Conservation (phyloP, 2,888 invertebrate species). For the Biston betularia region DNA sequence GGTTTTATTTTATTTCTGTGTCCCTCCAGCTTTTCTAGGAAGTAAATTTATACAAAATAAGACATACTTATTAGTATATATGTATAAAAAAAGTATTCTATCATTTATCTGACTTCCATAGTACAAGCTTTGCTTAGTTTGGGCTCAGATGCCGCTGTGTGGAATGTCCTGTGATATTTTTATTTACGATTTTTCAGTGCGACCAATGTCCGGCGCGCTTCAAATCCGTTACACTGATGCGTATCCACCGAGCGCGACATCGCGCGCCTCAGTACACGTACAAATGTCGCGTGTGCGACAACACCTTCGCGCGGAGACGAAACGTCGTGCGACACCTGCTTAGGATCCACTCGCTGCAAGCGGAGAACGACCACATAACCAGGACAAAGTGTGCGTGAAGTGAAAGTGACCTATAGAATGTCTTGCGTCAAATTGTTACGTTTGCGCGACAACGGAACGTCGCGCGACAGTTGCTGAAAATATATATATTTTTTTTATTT, state of each 20-base stretch:
- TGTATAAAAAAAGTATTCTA: no score
- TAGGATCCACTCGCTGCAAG: slow-evolving; percentile 63
- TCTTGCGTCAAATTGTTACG: background rate
- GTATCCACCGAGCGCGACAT: slow-evolving; percentile 70
- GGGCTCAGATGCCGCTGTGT: no score
- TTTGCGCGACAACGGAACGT: background rate
- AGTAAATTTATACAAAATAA: no score
- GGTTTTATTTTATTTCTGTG: no score
- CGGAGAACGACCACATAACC: slow-evolving; percentile 59
- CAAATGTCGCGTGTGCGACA: slow-evolving; percentile 61
- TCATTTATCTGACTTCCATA: no score
- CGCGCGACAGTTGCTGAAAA: background rate
- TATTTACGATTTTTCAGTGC: no score
- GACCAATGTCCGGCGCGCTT: slow-evolving; percentile 70
- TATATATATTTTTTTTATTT: no score
- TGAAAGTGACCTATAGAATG: background rate
- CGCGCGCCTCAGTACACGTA: slow-evolving; percentile 65
- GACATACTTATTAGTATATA: no score
- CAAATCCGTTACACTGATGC: slow-evolving; percentile 74
- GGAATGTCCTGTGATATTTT: no score
- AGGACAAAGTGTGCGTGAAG: slow-evolving; percentile 49
- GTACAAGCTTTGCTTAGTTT: no score
- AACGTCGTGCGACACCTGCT: slow-evolving; percentile 71
- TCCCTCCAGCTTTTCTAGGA: no score
- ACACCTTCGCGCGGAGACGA: slow-evolving; percentile 69